Conservation (phyloP, 1,140 invertebrate genomes). For the Drosophila bocki region DNA sequence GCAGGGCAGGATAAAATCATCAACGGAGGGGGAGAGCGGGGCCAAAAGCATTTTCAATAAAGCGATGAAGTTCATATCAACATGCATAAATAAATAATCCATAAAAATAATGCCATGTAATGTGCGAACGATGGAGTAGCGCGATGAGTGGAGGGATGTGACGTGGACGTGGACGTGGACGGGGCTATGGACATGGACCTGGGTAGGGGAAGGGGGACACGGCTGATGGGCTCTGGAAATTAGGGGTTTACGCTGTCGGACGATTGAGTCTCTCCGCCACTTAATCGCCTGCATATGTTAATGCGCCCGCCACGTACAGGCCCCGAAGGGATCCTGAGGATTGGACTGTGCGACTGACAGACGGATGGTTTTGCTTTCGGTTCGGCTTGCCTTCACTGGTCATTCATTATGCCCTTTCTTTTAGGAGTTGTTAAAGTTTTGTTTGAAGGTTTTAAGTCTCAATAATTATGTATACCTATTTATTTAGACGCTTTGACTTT, state of each 20-base stretch:
- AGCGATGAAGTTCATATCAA: slow-evolving; percentile 67
- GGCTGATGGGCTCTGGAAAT: slow-evolving; percentile 46
- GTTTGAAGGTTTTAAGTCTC: background rate
- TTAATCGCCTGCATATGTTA: slow-evolving; percentile 73
- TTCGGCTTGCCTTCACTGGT: slow-evolving; percentile 8
- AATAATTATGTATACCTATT: background rate
- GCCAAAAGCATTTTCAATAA: slow-evolving; percentile 59
- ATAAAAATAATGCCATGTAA: slow-evolving; percentile 81
- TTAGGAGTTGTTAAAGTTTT: background rate
- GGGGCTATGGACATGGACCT: slow-evolving; percentile 2
- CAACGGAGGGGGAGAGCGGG: background rate
- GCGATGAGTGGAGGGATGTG: slow-evolving; percentile 8
- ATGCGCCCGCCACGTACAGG: slow-evolving; percentile 50
- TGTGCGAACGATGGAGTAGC: slow-evolving; percentile 50
- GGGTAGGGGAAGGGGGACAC: slow-evolving; percentile 20
- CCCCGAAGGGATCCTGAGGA: slow-evolving; percentile 17
- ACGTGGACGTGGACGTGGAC: slow-evolving; percentile 1
- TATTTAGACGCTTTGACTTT: background rate
- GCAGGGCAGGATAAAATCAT: slow-evolving; percentile 1
- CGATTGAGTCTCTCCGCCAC: slow-evolving; percentile 57
- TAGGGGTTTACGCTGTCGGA: slow-evolving; percentile 49
- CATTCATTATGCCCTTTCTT: slow-evolving; percentile 13
- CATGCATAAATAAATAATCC: slow-evolving; percentile 79
- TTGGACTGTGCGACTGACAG: slow-evolving; percentile 30
- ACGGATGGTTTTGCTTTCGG: slow-evolving; percentile 23